Conservation (phyloP, 2,888 invertebrate genomes). For the Aleiodes testaceus region DNA sequence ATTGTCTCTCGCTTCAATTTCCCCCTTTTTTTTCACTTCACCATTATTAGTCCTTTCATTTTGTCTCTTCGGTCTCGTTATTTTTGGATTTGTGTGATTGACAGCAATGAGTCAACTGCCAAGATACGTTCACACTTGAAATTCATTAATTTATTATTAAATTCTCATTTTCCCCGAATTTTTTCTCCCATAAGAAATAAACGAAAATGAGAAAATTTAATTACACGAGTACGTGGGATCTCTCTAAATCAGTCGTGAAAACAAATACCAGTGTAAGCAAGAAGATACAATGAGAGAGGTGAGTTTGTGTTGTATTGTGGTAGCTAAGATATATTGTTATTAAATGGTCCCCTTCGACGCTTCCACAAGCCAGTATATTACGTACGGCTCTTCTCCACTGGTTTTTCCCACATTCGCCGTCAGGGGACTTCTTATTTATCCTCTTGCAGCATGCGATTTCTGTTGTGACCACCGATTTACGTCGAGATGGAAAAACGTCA, state of each 20-base stretch:
- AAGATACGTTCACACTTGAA: slow-evolving; percentile 13
- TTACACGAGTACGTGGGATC: slow-evolving; percentile 50
- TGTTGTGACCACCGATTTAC: not conserved
- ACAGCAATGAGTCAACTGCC: slow-evolving; percentile 14
- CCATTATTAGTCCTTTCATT: slow-evolving; percentile 51
- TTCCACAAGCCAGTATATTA: slow-evolving; percentile 66
- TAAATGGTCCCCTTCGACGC: slow-evolving; percentile 69
- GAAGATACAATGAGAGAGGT: slow-evolving; percentile 47
- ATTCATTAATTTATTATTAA: not conserved
- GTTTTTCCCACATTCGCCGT: slow-evolving; percentile 21
- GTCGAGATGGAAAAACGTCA: too few relatives aligned
- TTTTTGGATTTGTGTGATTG: slow-evolving; percentile 33
- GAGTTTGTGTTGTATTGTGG: slow-evolving; percentile 57
- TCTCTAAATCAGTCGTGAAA: slow-evolving; percentile 59
- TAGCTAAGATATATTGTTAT: slow-evolving; percentile 72
- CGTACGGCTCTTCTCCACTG: slow-evolving; percentile 47
- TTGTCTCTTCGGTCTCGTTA: slow-evolving; percentile 39
- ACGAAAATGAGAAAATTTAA: slow-evolving; percentile 53
- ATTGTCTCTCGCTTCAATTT: slow-evolving; percentile 64
- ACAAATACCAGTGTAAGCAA: slow-evolving; percentile 55
- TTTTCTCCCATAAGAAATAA: not conserved
- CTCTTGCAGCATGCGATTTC: slow-evolving; percentile 23
- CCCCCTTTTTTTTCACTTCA: slow-evolving; percentile 41
- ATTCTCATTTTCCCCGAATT: not conserved
- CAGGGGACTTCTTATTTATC: slow-evolving; percentile 28